A percentile compares a stretch with the other conserved stretches of the same genome.
Conservation (phyloP, 2,888 invertebrate species). For the Drosophila sordidula region DNA sequence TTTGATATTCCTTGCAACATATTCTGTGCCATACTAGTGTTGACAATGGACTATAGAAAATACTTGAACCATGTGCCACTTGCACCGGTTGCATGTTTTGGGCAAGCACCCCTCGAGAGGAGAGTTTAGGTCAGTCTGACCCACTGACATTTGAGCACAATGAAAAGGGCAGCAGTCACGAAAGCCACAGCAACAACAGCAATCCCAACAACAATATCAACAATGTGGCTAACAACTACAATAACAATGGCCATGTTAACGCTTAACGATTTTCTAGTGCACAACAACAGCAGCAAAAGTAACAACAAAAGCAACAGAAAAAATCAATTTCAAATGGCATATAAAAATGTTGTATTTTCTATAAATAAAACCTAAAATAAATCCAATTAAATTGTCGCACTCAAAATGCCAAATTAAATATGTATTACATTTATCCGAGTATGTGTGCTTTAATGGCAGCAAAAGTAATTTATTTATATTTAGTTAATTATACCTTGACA, state of each 20-base stretch:
- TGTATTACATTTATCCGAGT: slow-evolving; percentile 20
- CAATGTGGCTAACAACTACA: slow-evolving; percentile 30
- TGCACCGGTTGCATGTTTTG: slow-evolving; percentile 56
- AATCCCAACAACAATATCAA: slow-evolving; percentile 3
- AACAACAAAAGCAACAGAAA: slow-evolving; percentile 16
- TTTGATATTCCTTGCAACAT: slow-evolving; percentile 23
- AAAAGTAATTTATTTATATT: slow-evolving; percentile 26
- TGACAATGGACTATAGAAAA: slow-evolving; percentile 66
- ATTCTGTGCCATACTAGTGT: slow-evolving; percentile 49
- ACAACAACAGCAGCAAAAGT: slow-evolving; percentile 33
- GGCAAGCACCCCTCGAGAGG: slow-evolving; percentile 15
- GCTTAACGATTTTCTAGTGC: slow-evolving; percentile 74
- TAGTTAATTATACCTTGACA: slow-evolving; percentile 12
- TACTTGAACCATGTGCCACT: slow-evolving; percentile 63
- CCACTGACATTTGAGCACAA: slow-evolving; percentile 49
- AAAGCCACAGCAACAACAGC: slow-evolving; percentile 21
- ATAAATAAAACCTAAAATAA: slow-evolving; percentile 30
- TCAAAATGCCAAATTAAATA: slow-evolving; percentile 38
- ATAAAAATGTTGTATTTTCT: slow-evolving; percentile 11
- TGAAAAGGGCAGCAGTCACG: slow-evolving; percentile 52
- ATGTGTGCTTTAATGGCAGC: not conserved
- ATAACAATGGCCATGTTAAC: slow-evolving; percentile 50
- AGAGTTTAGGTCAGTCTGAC: slow-evolving; percentile 38
- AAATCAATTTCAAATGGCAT: slow-evolving; percentile 23
- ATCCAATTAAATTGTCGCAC: slow-evolving; percentile 42